Evolutionary conservation across 2,888 invertebrate genomes (phyloP), one percentile per base, ranked within the genome.

Genomic region (Cheilosia pagana): DNA sequence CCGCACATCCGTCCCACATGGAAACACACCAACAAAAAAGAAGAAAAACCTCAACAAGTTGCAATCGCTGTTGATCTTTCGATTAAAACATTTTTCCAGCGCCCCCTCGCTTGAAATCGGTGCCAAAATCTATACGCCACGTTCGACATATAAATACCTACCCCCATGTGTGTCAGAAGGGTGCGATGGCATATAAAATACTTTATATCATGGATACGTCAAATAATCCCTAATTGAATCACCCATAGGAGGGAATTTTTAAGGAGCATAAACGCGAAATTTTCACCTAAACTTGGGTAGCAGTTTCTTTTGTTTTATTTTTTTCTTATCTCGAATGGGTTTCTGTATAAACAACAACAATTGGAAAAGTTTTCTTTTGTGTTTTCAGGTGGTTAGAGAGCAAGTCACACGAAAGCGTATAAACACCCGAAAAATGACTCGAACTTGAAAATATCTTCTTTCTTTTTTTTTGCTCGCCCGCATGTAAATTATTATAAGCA

Each of bases 151-250:
- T 43, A 4, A n/a, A n/a, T n/a, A n/a, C n/a, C 16, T 8, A 28
- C 21, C 52, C 16, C 25, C 41, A 19, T 74, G 43, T 35, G 72
- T 39, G 19, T 45, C 19, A 39, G 10, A 50, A 14, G 43, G 52
- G 4, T 25, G 8, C 16, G 53, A 8, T 8, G 2, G 59, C 74
- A 45, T 57, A 68, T 75, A 53, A 60, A 55, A 53, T 53, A 43
- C 65, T 62, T 52, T 52, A 60, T 82, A 62, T 53, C 53, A 67
- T 45, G 63, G 59, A 65, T 63, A 67, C 52, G 72, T 72, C 71
- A 77, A 55, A 71, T 67, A 67, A 78, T 78, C 48, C 60, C 71
- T 82, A 72, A 78, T 78, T 82, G 82, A 82, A 82, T 82, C 31
- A 55, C 77, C 67, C 60, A 53, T 65, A 60, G 53, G 60, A 41